Evolutionary conservation across 2,888 invertebrate genomes (phyloP), one percentile per base, ranked within the genome.

Genomic region (Pseudoips prasinana): DNA sequence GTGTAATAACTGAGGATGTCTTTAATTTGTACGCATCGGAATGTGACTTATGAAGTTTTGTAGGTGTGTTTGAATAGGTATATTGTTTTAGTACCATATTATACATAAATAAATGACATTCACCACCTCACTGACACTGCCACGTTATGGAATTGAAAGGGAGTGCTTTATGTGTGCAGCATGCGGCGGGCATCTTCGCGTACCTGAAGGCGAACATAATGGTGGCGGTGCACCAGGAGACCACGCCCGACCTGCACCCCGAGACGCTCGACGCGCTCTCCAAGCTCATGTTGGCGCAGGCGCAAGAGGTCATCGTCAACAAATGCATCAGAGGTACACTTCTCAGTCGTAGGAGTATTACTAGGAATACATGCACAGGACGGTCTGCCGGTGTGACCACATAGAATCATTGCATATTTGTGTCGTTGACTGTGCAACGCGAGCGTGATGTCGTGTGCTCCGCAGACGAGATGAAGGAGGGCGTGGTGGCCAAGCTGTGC

Each of bases 301-400:
- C 98, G 5, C 99, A 99, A 85, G 99, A 99, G 88, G 95, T 97
- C 50, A 96, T 99, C 76, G 96, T 97, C 27, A 92, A 94, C 68
- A 99, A 99, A 89, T 98, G 98, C 30, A 94, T 96, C 49, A 92
- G 93, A 67, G 95, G 94, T 93, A 69, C 39, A 50, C 8, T n/a
- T n/a, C n/a, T n/a, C n/a, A n/a, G n/a, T n/a, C n/a, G n/a, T n/a
- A n/a, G n/a, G n/a, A n/a, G n/a, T n/a, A n/a, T n/a, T n/a, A n/a
- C n/a, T n/a, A n/a, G n/a, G n/a, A n/a, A n/a, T n/a, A n/a, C n/a
- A n/a, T n/a, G n/a, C n/a, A n/a, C n/a, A n/a, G n/a, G n/a, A n/a
- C n/a, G n/a, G n/a, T n/a, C n/a, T n/a, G n/a, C n/a, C n/a, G 30
- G 46, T 55, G 14, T 9, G 7, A 23, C 22, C 14, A 19, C 1